Percentiles rank a stretch among this genome's conserved stretches.
These are phyloP conservation scores for Eubucco bourcierii DNA, from an alignment of 2,113 vertebrate genomes.

Conservation along the genomic window DNA sequence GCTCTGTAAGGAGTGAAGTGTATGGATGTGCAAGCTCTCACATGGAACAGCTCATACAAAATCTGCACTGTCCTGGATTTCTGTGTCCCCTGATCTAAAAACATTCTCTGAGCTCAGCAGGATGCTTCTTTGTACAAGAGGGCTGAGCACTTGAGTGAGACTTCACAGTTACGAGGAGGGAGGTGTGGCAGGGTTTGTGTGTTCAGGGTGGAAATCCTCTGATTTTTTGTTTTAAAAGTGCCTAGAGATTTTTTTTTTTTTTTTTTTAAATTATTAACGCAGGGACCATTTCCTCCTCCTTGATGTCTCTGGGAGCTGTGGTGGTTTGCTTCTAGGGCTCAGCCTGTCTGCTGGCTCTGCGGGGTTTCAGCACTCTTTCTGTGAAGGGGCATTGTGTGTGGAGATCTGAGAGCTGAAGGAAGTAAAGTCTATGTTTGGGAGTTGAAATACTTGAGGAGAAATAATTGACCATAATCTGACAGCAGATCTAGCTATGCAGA, in stretches of 20 bases:
- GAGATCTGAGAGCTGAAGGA: conserved; percentile 20
- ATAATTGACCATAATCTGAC: conserved; percentile 58
- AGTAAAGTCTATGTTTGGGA: background rate
- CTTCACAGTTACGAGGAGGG: background rate
- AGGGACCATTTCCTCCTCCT: background rate
- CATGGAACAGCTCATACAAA: background rate
- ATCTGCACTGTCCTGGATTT: background rate
- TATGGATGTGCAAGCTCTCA: background rate
- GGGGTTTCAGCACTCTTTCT: background rate
- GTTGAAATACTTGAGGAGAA: conserved; percentile 37
- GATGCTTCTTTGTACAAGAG: background rate
- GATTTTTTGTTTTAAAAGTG: background rate
- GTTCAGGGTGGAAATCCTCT: background rate
- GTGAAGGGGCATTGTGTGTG: background rate
- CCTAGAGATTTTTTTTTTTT: background rate
- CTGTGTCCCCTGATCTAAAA: background rate
- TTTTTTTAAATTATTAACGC: background rate
- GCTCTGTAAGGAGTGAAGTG: background rate
- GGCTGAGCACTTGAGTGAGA: background rate
- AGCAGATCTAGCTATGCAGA: conserved; percentile 48
- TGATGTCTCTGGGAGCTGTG: background rate
- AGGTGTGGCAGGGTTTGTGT: background rate
- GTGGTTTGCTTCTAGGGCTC: background rate
- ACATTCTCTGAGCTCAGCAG: background rate
- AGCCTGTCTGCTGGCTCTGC: background rate